Base-by-base conservation (phyloP, 2,113 vertebrate genomes). In the Leucoraja erinaceus region DNA sequence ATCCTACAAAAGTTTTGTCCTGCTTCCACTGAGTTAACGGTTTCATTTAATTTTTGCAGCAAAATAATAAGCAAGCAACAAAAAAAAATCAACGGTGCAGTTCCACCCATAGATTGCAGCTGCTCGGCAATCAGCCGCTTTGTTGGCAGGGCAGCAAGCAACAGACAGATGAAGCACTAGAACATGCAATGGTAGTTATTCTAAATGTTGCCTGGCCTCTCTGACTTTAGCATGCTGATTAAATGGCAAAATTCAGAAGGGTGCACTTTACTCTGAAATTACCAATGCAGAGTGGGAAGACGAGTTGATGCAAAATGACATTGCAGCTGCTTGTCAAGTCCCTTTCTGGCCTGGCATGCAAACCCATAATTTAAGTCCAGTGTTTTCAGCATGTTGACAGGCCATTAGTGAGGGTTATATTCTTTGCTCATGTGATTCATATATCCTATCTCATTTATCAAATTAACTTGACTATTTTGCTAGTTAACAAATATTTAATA, bases 241-340 rank as follows among this genome's bases (percentile, higher is more conserved):
- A 91, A 91, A 91, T 72, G 38, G 33, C 66, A 91, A 91, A 25
- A 25, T 72, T 91, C 90, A 91, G 68, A 91, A 88, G 59, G 59
- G 18, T 54, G 38, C 63, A 72, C 18, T 72, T 72, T 38, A 20
- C 38, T 54, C 4, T 28, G 68, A 74, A 74, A 70, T 91, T 91
- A 38, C 47, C 90, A 74, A 54, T 38, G 63, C 20, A 54, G 33
- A 91, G 11, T 20, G 38, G 63, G 68, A 91, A 74, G 38, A 33
- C 66, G 11, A 91, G 90, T 74, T 91, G 63, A 91, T 47, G 83
- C 72, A 8, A 72, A 68, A 72, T 54, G 90, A 74, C 68, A 72
- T 54, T 91, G 90, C 31, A 72, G 68, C 38, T 91, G 90, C 47
- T 72, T 72, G 47, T 91, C 22, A 38, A 47, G 31, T 74, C 90